These are phyloP conservation scores for Yasuhikotakia modesta DNA, from an alignment of 2,797 vertebrate species.

Conservation along the genomic window DNA sequence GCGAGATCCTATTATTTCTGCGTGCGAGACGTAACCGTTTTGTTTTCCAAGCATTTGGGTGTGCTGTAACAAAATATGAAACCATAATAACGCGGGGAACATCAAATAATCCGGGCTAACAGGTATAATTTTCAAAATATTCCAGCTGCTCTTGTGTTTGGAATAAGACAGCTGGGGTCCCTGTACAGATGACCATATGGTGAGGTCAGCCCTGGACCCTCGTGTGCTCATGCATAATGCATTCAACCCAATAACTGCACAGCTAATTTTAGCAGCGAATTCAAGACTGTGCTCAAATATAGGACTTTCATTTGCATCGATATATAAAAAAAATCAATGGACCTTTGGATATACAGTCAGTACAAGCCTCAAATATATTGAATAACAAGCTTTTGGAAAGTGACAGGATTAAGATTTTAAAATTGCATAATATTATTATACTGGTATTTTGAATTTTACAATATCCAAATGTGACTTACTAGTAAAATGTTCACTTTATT, in stretches of 20 bases:
- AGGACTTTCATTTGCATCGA: slow-evolving; percentile 54
- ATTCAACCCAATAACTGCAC: slow-evolving; percentile 48
- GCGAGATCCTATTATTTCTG: slow-evolving; percentile 3
- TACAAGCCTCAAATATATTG: slow-evolving; percentile 37
- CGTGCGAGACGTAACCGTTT: slow-evolving; percentile 11
- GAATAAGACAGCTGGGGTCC: slow-evolving; percentile 23
- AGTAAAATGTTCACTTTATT: too few relatives aligned
- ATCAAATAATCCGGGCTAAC: background rate
- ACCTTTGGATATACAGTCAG: slow-evolving; percentile 48
- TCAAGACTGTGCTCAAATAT: slow-evolving; percentile 45
- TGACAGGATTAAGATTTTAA: slow-evolving; percentile 59
- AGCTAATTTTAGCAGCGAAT: slow-evolving; percentile 56
- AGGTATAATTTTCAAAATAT: background rate
- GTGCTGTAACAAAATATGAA: background rate
- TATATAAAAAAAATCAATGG: slow-evolving; percentile 57
- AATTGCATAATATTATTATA: slow-evolving; percentile 71
- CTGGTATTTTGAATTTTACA: slow-evolving; percentile 56
- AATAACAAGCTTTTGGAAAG: slow-evolving; percentile 53
- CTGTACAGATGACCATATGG: slow-evolving; percentile 4
- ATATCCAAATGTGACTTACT: too few relatives aligned
- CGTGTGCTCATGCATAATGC: slow-evolving; percentile 49
- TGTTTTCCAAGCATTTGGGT: slow-evolving; percentile 16
- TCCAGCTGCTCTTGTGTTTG: slow-evolving; percentile 25
- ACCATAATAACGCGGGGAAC: background rate
- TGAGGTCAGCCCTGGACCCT: slow-evolving; percentile 25